Conservation (phyloP, 2,797 vertebrate genomes). For the Enteromius anoplus region DNA sequence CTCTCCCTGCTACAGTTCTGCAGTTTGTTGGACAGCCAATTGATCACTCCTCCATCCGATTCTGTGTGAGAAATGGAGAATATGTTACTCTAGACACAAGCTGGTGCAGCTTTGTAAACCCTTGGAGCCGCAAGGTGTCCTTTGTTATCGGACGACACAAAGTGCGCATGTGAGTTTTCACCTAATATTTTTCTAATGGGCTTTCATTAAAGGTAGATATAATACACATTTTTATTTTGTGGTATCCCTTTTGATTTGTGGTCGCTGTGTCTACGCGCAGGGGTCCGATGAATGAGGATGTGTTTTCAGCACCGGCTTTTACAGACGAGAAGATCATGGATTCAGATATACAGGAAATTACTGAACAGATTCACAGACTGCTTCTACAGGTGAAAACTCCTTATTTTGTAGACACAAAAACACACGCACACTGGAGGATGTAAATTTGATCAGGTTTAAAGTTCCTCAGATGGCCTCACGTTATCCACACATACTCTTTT, state of each 20-base stretch:
- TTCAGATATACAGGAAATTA: conserved; percentile 86
- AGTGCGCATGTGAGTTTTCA: conserved; percentile 90
- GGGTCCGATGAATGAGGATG: conserved; percentile 93
- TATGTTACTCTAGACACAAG: conserved; percentile 93
- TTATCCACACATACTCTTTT: background rate
- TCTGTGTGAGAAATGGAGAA: conserved; percentile 90
- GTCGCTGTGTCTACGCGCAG: conserved; percentile 68
- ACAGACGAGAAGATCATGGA: conserved; percentile 79
- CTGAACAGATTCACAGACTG: conserved; percentile 90
- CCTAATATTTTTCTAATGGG: background rate
- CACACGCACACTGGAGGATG: background rate
- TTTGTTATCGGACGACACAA: conserved; percentile 95
- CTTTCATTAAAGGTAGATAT: conserved; percentile 30
- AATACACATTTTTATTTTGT: background rate
- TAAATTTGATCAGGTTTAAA: background rate
- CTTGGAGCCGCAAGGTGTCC: conserved; percentile 94
- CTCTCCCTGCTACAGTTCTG: conserved; percentile 2
- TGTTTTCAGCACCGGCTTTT: conserved; percentile 78
- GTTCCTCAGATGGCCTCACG: background rate
- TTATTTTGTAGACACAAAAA: background rate
- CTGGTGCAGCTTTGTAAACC: conserved; percentile 97
- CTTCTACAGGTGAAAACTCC: conserved; percentile 84
- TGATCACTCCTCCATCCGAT: conserved; percentile 82
- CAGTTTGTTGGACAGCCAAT: conserved; percentile 88
- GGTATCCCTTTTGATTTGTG: background rate